Evolutionary conservation across 2,797 vertebrate genomes (phyloP), one percentile per base, ranked within the genome.

Genomic region (Sebastes steindachneri): DNA sequence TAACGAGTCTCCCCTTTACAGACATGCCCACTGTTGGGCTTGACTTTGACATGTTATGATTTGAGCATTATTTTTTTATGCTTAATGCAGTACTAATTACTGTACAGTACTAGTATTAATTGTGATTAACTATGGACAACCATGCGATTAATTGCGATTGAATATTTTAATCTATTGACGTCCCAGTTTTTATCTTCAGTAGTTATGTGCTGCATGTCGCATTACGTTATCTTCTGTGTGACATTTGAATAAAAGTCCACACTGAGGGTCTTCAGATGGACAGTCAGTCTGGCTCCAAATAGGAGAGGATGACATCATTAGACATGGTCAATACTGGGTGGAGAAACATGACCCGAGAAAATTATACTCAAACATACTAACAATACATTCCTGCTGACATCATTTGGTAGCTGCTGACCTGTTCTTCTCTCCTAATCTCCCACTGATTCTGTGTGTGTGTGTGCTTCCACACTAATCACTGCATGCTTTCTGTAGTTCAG

Each of bases 231-330:
- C 25, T 63, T 23, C 69, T n/a, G 33, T 21, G 33, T 37, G 37
- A 55, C 70, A 33, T 63, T 19, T 70, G 35, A 28, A 74, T 15
- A 65, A 2, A 60, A 35, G 1, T 17, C 25, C 15, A 67, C 65
- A 23, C 60, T 21, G 51, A 64, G 37, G 62, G 62, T 80, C 63
- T 75, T 78, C 37, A 11, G 59, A 74, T 4, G 45, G 85, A 68
- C 88, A 81, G 89, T 77, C 87, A 83, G 90, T 79, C 90, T 92
- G 89, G 92, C 89, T 87, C 85, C 85, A 41, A 63, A 72, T 5
- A 63, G 58, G 48, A 76, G 62, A 37, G 69, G 71, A 85, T 90
- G 88, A 88, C 91, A 92, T 92, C 92, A 92, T 75, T 58, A 65
- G 75, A 90, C 86, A 63, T 57, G 83, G 83, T 91, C 92, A 89